Conservation (phyloP, 1,140 invertebrate genomes). For the Cyclargus thomasi region DNA sequence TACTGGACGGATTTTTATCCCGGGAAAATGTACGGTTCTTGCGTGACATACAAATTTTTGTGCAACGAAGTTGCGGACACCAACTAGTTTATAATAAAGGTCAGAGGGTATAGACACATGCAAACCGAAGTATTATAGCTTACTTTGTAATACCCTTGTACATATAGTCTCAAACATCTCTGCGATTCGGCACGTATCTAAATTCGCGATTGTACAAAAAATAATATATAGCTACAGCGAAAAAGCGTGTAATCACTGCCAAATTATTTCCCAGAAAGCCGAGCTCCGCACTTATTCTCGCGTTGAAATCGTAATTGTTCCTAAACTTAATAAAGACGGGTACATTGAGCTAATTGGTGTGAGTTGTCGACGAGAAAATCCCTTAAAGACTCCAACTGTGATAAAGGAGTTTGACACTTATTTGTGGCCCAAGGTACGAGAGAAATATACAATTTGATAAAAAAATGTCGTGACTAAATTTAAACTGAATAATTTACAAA, state of each 20-base stretch:
- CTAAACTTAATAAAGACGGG: conserved; percentile 20
- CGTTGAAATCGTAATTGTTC: conserved; percentile 22
- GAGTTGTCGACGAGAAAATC: conserved; percentile 22
- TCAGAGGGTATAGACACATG: too few relatives aligned
- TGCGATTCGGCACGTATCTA: background rate
- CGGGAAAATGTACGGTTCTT: too few relatives aligned
- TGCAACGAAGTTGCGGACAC: too few relatives aligned
- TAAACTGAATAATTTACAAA: too few relatives aligned
- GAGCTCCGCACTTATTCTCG: conserved; percentile 20
- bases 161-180: background rate
- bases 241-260: background rate
- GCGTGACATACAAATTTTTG: too few relatives aligned
- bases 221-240: background rate
- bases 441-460: too few relatives aligned
- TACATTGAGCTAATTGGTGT: conserved; percentile 23
- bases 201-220: background rate
- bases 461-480: too few relatives aligned
- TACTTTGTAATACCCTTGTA: too few relatives aligned
- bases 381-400: conserved; percentile 17
- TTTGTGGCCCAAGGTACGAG: conserved; percentile 8
- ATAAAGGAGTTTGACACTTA: conserved; percentile 19
- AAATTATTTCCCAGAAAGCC: conserved; percentile 9
- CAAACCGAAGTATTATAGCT: too few relatives aligned
- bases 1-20: too few relatives aligned
- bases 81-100: too few relatives aligned